phyloP scores from a whole-genome alignment of 1,140 invertebrate species.

The Battus philenor region DNA sequence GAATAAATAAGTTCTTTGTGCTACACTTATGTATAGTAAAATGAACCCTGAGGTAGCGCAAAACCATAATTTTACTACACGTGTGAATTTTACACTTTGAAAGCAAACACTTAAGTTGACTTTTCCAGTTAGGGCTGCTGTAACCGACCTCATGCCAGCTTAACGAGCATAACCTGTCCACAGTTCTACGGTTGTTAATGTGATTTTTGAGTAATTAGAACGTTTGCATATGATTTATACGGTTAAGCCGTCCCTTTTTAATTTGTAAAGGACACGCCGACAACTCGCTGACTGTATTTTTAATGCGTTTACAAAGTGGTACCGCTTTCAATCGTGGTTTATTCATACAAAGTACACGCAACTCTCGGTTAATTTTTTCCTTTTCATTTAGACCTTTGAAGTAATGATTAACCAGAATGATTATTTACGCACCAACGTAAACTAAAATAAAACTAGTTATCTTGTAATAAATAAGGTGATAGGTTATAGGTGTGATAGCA shows the following conservation, averaged over 20 bases:
- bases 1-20: too few species aligned
- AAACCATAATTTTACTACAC: conserved; percentile 16
- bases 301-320: conserved; percentile 32
- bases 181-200: conserved; percentile 42
- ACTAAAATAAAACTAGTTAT: neutral
- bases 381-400: conserved; percentile 3
- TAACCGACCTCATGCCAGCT: conserved; percentile 18
- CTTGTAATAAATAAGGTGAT: too few species aligned
- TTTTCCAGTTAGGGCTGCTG: conserved; percentile 20
- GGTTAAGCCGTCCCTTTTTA: conserved; percentile 43
- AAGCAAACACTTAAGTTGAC: conserved; percentile 23
- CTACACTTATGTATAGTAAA: neutral
- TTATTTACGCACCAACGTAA: too few species aligned
- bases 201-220: conserved; percentile 61
- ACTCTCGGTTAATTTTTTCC: conserved; percentile 7
- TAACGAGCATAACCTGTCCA: conserved; percentile 50
- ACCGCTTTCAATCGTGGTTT: conserved; percentile 23
- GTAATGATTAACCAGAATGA: neutral
- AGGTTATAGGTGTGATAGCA: too few species aligned
- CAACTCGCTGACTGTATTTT: conserved; percentile 28
- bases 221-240: conserved; percentile 48
- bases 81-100: conserved; percentile 34
- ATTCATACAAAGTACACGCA: conserved; percentile 12
- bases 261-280: conserved; percentile 42
- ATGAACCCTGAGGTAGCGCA: conserved; percentile 4